Percentiles rank a stretch among this genome's conserved stretches.
Conservation (phyloP, 2,888 invertebrate species). For the Pollenia amentaria region DNA sequence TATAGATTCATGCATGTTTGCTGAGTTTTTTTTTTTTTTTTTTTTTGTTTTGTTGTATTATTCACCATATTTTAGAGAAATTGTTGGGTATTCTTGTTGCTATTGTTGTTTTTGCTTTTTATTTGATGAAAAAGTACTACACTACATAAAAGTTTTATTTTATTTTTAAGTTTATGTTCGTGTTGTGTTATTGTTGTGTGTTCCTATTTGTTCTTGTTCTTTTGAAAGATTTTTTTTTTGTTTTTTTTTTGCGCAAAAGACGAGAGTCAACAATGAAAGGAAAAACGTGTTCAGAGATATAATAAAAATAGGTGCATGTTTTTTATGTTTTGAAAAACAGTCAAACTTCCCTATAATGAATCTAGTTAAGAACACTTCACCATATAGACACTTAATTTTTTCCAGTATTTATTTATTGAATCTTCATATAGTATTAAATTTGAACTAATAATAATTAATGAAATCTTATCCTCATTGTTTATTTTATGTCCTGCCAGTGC, state of each 20-base stretch:
- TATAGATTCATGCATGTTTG: conserved; percentile 29
- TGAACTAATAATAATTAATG: too few relatives aligned
- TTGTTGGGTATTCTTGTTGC: conserved; percentile 41
- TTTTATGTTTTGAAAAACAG: conserved; percentile 17
- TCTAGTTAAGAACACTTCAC: too few relatives aligned
- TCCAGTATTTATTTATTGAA: too few relatives aligned
- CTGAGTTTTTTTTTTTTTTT: not conserved
- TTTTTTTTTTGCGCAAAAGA: conserved; percentile 27
- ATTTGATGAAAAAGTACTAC: conserved; percentile 47
- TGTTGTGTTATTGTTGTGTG: conserved; percentile 29
- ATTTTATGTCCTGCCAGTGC: too few relatives aligned
- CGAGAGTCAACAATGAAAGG: conserved; percentile 62
- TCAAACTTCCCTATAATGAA: not conserved
- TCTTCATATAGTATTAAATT: too few relatives aligned
- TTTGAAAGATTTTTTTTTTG: conserved; percentile 14
- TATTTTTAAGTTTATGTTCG: conserved; percentile 14
- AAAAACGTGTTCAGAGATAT: conserved; percentile 67
- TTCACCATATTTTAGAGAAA: conserved; percentile 48
- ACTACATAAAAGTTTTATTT: conserved; percentile 58
- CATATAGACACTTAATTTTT: too few relatives aligned
- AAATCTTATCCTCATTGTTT: too few relatives aligned
- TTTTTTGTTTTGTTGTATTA: too few relatives aligned
- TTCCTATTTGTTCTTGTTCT: conserved; percentile 30
- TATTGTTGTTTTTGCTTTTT: conserved; percentile 22
- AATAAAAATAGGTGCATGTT: conserved; percentile 55